These are phyloP conservation scores for Myrmecophaga tridactyla DNA, from an alignment of 2,113 vertebrate genomes.

Conservation along the genomic window DNA sequence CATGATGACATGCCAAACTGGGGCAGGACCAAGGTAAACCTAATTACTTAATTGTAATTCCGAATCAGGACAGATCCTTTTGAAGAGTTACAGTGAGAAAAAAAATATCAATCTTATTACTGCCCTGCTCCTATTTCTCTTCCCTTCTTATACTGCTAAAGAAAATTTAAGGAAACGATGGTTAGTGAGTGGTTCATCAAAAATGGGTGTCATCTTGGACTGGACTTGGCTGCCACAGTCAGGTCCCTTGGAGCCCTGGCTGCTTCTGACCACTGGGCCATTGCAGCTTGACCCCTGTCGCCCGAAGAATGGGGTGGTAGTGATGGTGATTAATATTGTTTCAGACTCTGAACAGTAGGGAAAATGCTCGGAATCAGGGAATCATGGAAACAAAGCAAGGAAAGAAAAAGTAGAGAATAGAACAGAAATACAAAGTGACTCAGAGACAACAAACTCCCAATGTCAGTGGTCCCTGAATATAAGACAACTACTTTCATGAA, in stretches of 20 bases:
- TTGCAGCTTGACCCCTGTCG: neutral
- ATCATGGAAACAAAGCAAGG: neutral
- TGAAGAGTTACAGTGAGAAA: neutral
- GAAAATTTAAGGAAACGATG: neutral
- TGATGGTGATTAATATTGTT: neutral
- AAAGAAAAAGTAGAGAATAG: neutral
- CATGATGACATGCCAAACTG: neutral
- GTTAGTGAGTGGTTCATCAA: neutral
- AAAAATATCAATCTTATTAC: neutral
- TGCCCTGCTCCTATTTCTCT: neutral
- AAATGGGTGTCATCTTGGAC: neutral
- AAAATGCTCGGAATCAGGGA: neutral
- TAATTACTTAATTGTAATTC: neutral
- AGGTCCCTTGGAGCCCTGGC: neutral
- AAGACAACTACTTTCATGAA: neutral
- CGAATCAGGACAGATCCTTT: neutral
- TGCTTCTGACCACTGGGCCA: neutral
- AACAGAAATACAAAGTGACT: conserved; percentile 1
- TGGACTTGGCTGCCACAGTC: neutral
- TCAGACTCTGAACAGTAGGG: neutral
- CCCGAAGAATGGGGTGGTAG: neutral
- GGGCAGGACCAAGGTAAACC: neutral
- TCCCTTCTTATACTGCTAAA: neutral
- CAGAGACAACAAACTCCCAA: neutral
- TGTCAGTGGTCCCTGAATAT: neutral